Evolutionary conservation across 2,888 invertebrate genomes (phyloP).

Genomic region (Pseudolycoriella hygida): DNA sequence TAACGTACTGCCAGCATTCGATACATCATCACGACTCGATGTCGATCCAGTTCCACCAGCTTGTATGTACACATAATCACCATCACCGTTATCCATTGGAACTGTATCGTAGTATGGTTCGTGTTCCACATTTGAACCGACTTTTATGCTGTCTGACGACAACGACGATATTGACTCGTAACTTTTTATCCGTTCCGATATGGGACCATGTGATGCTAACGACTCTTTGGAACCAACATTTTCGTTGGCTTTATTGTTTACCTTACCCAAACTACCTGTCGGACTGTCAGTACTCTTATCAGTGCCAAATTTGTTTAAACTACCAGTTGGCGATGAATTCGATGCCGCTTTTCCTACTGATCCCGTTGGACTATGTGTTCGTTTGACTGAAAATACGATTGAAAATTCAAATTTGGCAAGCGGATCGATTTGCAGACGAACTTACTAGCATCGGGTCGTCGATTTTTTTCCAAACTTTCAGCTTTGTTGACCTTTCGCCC

Average conservation of each 20-base stretch:
- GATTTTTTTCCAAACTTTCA: constrained; percentile 23
- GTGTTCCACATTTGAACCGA: constrained; percentile 35
- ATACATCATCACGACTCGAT: constrained; percentile 48
- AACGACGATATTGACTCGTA: constrained; percentile 46
- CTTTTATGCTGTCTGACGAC: constrained; percentile 37
- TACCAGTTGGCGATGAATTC: constrained; percentile 27
- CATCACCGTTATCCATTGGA: constrained; percentile 44
- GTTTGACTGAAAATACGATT: constrained; percentile 7
- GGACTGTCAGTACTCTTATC: constrained; percentile 15
- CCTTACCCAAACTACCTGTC: constrained; percentile 19
- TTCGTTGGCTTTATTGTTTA: constrained; percentile 16
- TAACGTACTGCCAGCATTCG: constrained; percentile 38
- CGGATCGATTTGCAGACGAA: no score
- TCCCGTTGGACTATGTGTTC: constrained; percentile 22
- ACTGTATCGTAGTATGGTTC: constrained; percentile 60
- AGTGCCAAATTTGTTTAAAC: constrained; percentile 17
- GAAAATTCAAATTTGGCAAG: no score
- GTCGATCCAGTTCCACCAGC: constrained; percentile 43
- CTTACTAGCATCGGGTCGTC: constrained; percentile 8
- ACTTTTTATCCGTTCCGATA: constrained; percentile 38
- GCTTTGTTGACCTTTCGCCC: constrained; percentile 27
- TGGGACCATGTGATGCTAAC: constrained; percentile 26
- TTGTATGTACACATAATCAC: constrained; percentile 60
- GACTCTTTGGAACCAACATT: constrained; percentile 30
- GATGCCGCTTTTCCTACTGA: constrained; percentile 27